Evolutionary conservation across 2,888 invertebrate species (phyloP).

Genomic region (Heliconius charithonia): DNA sequence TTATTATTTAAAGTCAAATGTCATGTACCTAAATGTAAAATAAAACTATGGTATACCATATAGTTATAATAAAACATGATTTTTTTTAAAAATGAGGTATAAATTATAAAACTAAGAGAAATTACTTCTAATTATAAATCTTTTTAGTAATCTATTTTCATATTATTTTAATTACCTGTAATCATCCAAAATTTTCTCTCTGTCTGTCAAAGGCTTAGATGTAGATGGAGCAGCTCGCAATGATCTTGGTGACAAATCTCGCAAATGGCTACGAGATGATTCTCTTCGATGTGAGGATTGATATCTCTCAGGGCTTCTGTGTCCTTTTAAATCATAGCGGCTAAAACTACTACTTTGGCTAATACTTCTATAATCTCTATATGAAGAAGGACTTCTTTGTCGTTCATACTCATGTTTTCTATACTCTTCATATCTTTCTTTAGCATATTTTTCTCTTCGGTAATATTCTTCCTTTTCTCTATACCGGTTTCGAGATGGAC

Average conservation of each 20-base stretch:
- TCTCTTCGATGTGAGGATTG: slow-evolving; percentile 42
- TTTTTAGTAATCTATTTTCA: neutral
- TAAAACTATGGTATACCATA: neutral
- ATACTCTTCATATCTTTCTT: slow-evolving; percentile 54
- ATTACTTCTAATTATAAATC: too few relatives aligned
- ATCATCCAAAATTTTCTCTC: slow-evolving; percentile 76
- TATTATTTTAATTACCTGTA: slow-evolving; percentile 63
- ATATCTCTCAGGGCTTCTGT: slow-evolving; percentile 59
- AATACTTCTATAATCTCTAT: slow-evolving; percentile 57
- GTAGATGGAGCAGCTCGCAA: slow-evolving; percentile 50
- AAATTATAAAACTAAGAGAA: too few relatives aligned
- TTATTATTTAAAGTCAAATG: neutral
- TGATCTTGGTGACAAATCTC: slow-evolving; percentile 48
- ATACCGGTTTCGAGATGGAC: slow-evolving; percentile 57
- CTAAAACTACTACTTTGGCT: slow-evolving; percentile 56
- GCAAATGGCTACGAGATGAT: slow-evolving; percentile 42
- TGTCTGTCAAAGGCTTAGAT: slow-evolving; percentile 66
- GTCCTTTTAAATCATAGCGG: slow-evolving; percentile 51
- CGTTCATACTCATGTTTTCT: slow-evolving; percentile 60
- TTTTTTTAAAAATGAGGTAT: too few relatives aligned
- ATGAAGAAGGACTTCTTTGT: slow-evolving; percentile 53
- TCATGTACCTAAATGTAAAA: too few relatives aligned
- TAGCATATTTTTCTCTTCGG: slow-evolving; percentile 52
- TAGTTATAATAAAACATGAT: neutral
- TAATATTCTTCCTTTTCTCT: slow-evolving; percentile 51